Conservation (phyloP, 2,797 vertebrate species). For the Pseudomugil gertrudae region DNA sequence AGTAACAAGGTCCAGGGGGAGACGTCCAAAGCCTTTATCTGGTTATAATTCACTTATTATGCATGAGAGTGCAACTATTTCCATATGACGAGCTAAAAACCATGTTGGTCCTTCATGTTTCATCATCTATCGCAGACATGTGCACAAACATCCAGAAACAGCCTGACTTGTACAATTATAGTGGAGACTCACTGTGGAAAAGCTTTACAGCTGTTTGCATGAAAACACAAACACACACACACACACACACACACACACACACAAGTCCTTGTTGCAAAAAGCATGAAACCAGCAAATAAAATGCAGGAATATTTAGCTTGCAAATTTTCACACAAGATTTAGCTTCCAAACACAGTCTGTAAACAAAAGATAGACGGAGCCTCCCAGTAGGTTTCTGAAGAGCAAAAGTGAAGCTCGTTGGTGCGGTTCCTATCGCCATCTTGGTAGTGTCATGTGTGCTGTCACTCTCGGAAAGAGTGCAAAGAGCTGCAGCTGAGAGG, state of each 20-base stretch:
- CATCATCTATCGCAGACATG: background rate
- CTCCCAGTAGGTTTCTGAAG: no score
- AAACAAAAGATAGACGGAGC: no score
- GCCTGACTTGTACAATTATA: background rate
- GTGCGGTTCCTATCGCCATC: no score
- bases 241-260: background rate
- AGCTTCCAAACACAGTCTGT: no score
- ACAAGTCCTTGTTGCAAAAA: conserved; percentile 1
- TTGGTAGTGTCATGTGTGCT: no score
- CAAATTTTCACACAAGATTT: background rate
- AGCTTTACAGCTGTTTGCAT: background rate
- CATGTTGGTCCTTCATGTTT: background rate
- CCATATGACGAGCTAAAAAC: background rate
- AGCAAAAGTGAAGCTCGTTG: no score
- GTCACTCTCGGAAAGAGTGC: no score
- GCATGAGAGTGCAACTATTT: background rate
- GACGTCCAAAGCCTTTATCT: background rate
- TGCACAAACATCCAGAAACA: background rate
- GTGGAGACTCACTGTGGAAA: background rate
- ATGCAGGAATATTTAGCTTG: background rate
- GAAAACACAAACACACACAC: no score
- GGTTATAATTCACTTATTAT: background rate
- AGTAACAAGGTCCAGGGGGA: background rate
- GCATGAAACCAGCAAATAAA: background rate
- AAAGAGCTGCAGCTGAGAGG: no score